These are phyloP conservation scores for Heliothis virescens DNA, from an alignment of 1,140 invertebrate genomes.

Conservation along the genomic window DNA sequence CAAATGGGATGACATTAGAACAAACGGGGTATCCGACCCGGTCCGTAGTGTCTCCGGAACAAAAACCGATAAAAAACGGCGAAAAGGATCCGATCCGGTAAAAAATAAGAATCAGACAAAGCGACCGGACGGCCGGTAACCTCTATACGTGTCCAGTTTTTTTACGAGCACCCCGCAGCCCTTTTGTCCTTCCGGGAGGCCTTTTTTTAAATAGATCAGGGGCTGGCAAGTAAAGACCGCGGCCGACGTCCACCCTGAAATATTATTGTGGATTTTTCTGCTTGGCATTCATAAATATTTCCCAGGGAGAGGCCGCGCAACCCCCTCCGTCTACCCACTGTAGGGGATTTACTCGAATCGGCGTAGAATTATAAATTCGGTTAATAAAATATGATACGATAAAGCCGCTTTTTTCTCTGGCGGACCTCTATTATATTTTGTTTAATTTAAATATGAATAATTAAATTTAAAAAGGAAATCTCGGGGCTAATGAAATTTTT, in stretches of 20 bases:
- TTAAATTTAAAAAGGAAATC: conserved; percentile 86
- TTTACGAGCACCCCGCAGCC: conserved; percentile 78
- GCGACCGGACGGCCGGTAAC: conserved; percentile 70
- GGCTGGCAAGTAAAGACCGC: conserved; percentile 81
- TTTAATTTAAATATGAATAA: conserved; percentile 87
- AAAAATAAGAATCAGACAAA: conserved; percentile 86
- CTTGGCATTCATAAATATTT: conserved; percentile 85
- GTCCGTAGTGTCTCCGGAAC: conserved; percentile 76
- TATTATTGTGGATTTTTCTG: conserved; percentile 86
- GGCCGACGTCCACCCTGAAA: conserved; percentile 81
- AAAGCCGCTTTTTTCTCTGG: conserved; percentile 83
- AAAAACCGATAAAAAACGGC: conserved; percentile 84
- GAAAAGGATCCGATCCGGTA: conserved; percentile 83
- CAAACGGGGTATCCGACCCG: conserved; percentile 64
- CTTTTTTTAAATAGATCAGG: conserved; percentile 86
- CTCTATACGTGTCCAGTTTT: conserved; percentile 84
- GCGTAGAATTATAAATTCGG: conserved; percentile 84
- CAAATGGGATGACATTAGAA: conserved; percentile 82
- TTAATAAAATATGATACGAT: conserved; percentile 86
- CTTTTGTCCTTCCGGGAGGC: conserved; percentile 84
- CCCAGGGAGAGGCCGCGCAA: conserved; percentile 59
- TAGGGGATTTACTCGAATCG: conserved; percentile 74
- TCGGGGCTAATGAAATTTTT: conserved; percentile 85
- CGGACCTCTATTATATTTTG: conserved; percentile 85
- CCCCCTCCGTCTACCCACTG: conserved; percentile 52